Base-by-base conservation (phyloP, 2,888 invertebrate species). In the Nephrotoma appendiculata region DNA sequence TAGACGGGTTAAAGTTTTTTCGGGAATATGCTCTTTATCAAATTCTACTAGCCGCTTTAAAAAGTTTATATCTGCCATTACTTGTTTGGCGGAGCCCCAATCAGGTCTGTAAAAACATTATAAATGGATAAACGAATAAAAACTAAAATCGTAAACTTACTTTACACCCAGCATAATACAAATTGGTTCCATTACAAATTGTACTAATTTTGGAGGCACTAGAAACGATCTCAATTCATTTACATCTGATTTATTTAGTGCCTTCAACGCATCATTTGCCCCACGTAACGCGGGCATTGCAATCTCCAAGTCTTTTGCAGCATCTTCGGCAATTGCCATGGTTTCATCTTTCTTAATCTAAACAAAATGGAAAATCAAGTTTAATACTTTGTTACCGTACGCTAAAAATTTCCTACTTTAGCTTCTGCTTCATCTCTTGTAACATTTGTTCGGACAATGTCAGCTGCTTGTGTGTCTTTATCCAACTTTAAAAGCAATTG, bases 151-250 rank as follows among this genome's bases (percentile, higher is more conserved):
- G 7, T 43, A 85, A 71, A 92, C 93, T 92, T 91, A 97, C 97
- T 98, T 98, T 87, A 94, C 93, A 3, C 95, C 95, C 7, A 98
- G 91, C 0, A 98, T 92, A 88, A 98, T 94, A 91, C 97, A 97
- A 11, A 98, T 96, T 7, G 98, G 95, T 91, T 98, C 98, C 97
- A 98, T 97, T 3, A 98, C 98, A 89, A 96, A 96, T 88, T 95
- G 94, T 6, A 98, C 98, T 7, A 98, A 92, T 19, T 94, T 94
- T 0, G 98, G 98, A 0, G 98, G 98, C 89, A 97, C 97, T 88
- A 95, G 95, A 90, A 98, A 98, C 0, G 96, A 97, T 89, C 96
- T 95, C 86, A 98, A 92, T 91, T 98, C 98, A 90, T 97, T 96
- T 87, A 98, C 97, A 90, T 98, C 98, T 52, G 95, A 96, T 90